These are phyloP conservation scores for Oreamnos americanus DNA, from an alignment of 2,113 vertebrate species.

Conservation along the genomic window DNA sequence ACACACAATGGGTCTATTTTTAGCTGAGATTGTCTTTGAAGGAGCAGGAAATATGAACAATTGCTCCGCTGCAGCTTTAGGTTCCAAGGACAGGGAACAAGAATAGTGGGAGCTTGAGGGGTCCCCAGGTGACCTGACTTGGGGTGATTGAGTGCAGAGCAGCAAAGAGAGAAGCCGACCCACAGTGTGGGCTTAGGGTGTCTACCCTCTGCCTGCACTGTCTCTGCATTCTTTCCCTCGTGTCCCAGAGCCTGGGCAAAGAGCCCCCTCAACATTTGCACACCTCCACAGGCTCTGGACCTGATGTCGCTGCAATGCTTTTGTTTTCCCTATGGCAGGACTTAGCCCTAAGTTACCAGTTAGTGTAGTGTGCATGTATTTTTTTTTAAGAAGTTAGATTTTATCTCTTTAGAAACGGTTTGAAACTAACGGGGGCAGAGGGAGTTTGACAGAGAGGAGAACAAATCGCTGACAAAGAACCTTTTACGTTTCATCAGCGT, in stretches of 20 bases:
- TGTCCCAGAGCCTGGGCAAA: background rate
- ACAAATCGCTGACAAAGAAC: slow-evolving; percentile 96
- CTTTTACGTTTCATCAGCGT: slow-evolving; percentile 98
- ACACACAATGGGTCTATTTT: slow-evolving; percentile 37
- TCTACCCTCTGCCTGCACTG: background rate
- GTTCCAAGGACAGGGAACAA: background rate
- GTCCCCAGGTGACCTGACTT: background rate
- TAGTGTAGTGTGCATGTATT: slow-evolving; percentile 23
- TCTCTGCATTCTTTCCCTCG: background rate
- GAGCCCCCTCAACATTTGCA: slow-evolving; percentile 37
- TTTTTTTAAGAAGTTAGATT: slow-evolving; percentile 79
- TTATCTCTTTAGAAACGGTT: slow-evolving; percentile 90
- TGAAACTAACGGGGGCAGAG: slow-evolving; percentile 83
- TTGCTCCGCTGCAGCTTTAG: background rate
- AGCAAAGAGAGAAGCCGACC: background rate
- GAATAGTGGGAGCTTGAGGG: background rate
- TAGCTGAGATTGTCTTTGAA: slow-evolving; percentile 24
- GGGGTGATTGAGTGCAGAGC: background rate
- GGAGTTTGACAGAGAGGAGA: slow-evolving; percentile 92
- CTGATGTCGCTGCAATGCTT: slow-evolving; percentile 60
- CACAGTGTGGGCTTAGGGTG: background rate
- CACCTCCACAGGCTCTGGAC: slow-evolving; percentile 65
- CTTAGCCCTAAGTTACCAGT: slow-evolving; percentile 79
- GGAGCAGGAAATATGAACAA: slow-evolving; percentile 14
- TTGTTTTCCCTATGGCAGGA: slow-evolving; percentile 67